Evolutionary conservation across 37 sponge, comb jelly and placozoan genomes (phyloP).

Genomic region (Theonella swinhoei): DNA sequence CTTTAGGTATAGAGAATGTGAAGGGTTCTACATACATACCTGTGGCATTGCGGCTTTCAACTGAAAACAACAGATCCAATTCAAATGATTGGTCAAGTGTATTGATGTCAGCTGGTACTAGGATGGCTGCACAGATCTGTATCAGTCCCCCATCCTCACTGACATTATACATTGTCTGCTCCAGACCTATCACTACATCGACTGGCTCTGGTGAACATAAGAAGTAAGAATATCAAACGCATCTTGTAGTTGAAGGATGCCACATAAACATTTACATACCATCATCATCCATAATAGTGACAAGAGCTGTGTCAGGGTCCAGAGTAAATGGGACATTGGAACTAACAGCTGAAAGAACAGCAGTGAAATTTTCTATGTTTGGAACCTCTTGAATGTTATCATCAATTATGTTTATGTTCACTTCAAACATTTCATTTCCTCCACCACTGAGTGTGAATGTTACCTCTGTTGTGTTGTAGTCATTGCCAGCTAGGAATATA

Average conservation of each 20-base stretch:
- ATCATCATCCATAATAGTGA: neutral
- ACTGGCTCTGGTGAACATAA: no score
- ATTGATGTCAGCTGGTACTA: neutral
- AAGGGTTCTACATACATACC: neutral
- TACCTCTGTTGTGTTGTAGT: neutral
- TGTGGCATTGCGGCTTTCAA: neutral
- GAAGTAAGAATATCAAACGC: no score
- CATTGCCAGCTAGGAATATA: no score
- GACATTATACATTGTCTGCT: neutral
- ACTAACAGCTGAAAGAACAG: neutral
- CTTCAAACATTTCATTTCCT: neutral
- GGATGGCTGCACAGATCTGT: neutral
- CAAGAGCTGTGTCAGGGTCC: neutral
- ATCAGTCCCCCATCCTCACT: neutral
- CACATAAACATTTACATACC: neutral
- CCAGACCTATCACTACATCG: neutral
- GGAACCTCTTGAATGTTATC: neutral
- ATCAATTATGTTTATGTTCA: no score
- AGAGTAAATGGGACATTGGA: neutral
- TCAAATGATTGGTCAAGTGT: neutral
- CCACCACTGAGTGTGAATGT: neutral
- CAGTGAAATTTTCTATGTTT: neutral
- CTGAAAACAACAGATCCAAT: neutral
- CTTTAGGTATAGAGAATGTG: neutral
- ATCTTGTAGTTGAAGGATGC: no score